phyloP scores from a whole-genome alignment of 1,140 invertebrate genomes.

The Rhynchophorus ferrugineus region DNA sequence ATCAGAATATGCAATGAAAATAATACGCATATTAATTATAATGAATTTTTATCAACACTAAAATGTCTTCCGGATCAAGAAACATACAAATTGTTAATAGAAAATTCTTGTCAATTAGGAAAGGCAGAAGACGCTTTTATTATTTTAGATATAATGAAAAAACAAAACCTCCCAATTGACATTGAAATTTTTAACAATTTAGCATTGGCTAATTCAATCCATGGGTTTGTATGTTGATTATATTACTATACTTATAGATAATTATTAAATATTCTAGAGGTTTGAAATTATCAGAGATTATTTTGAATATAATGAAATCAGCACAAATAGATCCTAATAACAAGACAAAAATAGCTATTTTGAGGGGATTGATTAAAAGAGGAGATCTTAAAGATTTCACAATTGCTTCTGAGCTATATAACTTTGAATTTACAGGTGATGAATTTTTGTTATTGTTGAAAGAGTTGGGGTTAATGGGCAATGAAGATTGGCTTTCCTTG shows the following conservation, averaged over 20 bases:
- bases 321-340: constrained; percentile 33
- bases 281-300: constrained; percentile 32
- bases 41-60: constrained; percentile 26
- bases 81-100: constrained; percentile 46
- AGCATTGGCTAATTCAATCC: constrained; percentile 49
- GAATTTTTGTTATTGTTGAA: constrained; percentile 23
- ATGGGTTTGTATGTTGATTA: constrained; percentile 36
- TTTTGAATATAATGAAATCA: constrained; percentile 40
- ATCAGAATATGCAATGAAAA: constrained; percentile 35
- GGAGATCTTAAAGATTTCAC: constrained; percentile 24
- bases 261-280: constrained; percentile 29
- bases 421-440: constrained; percentile 15
- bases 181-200: constrained; percentile 52
- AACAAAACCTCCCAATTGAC: constrained; percentile 45
- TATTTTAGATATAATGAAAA: constrained; percentile 54
- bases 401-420: constrained; percentile 12
- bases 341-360: constrained; percentile 22
- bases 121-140: constrained; percentile 51
- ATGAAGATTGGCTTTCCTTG: constrained; percentile 20
- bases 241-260: too few species aligned
- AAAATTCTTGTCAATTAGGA: constrained; percentile 48
- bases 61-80: constrained; percentile 40
- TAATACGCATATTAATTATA: constrained; percentile 22
- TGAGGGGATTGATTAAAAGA: constrained; percentile 26
- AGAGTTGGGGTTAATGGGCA: constrained; percentile 22